Base-by-base conservation (phyloP, 2,797 vertebrate species). In the Microctenopoma lineatum region DNA sequence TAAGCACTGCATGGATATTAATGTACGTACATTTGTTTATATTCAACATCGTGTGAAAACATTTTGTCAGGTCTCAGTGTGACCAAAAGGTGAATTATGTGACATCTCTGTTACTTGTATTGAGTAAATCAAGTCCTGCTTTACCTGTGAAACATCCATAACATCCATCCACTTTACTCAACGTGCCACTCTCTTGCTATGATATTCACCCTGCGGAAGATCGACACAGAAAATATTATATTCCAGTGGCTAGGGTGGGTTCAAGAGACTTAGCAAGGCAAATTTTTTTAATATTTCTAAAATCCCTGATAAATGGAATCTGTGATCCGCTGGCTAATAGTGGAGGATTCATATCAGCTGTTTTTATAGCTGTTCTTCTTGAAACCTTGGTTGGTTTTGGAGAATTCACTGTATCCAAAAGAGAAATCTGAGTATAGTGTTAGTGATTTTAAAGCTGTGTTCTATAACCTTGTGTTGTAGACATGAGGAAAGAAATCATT, bases 281-380 rank as follows among this genome's bases (percentile, higher is more conserved):
- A 7, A 44, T 18, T 60, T 67, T 73, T 75, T 58, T 59, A 54
- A 74, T 45, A 56, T 73, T 68, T 76, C 55, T 75, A 27, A 81
- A 74, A 68, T 70, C 51, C 62, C 62, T 80, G 85, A 91, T 89
- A 64, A 83, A 89, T 88, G 60, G 72, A 69, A 76, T 77, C 75
- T 73, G 65, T 73, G 62, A 55, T 87, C 86, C 87, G 80, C 73
- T 79, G 76, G 68, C 57, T 63, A 77, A 80, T 79, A 81, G 67
- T 59, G 50, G 57, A 74, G 74, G 84, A 90, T 80, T 84, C 84
- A 73, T 82, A 77, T 88, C 87, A 89, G 87, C 87, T 94, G 93
- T 92, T 94, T 93, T 86, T 44, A 89, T 93, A 94, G 94, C 91
- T 94, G 92, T 76, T 77, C 75, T 73, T 81, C 82, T 85, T 55